Evolutionary conservation across 2,797 vertebrate species (phyloP).

Genomic region (Chaetophractus vellerosus): DNA sequence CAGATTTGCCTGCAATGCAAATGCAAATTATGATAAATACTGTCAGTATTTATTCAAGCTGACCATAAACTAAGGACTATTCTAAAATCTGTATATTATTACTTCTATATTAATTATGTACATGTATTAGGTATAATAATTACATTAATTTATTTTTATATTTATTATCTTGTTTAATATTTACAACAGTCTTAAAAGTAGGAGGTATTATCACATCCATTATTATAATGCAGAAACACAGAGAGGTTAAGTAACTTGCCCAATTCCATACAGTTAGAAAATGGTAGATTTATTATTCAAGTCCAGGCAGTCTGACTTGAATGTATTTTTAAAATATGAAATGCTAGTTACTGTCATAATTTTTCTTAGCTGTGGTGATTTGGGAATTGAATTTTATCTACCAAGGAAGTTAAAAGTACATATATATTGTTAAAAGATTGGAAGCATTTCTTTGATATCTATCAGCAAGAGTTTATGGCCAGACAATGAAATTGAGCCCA

Average conservation of each 20-base stretch:
- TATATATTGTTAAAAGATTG: not conserved
- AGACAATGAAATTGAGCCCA: not conserved
- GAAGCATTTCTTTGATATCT: not conserved
- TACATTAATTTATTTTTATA: not conserved
- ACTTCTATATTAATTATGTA: too few species aligned
- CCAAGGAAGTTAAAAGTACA: not conserved
- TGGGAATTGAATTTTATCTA: not conserved
- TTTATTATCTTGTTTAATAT: not conserved
- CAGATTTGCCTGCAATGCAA: not conserved
- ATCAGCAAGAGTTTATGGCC: not conserved
- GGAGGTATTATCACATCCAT: not conserved
- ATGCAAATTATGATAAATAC: not conserved
- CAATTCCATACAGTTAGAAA: not conserved
- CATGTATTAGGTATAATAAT: not conserved
- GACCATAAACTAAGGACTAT: not conserved
- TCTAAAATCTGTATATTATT: not conserved
- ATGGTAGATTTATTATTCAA: not conserved
- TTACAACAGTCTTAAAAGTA: not conserved
- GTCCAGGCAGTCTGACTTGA: not conserved
- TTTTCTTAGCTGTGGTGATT: not conserved
- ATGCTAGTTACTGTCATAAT: not conserved
- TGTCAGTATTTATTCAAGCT: not conserved
- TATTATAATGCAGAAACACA: not conserved
- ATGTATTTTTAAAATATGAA: slow-evolving; percentile 29
- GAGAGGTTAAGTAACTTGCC: not conserved